Conservation (phyloP, 2,113 vertebrate species). For the Oryzias melastigma region DNA sequence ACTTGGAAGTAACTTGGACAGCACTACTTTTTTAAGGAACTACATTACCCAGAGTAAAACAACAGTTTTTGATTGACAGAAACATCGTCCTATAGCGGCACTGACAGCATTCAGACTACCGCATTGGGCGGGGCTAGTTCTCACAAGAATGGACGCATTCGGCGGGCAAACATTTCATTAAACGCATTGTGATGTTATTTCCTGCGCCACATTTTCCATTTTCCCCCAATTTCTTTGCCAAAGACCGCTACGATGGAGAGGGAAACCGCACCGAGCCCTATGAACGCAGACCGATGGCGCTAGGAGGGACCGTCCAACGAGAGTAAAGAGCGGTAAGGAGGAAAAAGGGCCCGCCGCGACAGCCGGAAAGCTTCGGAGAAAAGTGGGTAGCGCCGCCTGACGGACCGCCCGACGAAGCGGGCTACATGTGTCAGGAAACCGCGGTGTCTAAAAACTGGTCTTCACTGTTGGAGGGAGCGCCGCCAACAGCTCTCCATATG, state of each 20-base stretch:
- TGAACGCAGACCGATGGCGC: constrained; percentile 23
- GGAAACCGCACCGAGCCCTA: neutral
- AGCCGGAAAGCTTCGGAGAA: constrained; percentile 74
- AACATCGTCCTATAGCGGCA: constrained; percentile 51
- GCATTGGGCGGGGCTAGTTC: constrained; percentile 58
- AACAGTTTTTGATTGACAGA: constrained; percentile 41
- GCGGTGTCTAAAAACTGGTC: constrained; percentile 71
- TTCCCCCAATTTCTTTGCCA: neutral
- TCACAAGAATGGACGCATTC: constrained; percentile 66
- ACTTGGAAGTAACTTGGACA: too few species aligned
- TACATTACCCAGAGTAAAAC: constrained; percentile 46
- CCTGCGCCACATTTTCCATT: neutral
- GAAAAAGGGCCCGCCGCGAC: constrained; percentile 74
- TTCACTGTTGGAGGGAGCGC: constrained; percentile 73
- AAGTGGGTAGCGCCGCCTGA: constrained; percentile 85
- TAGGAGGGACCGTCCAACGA: constrained; percentile 62
- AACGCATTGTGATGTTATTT: constrained; percentile 46
- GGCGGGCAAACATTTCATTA: constrained; percentile 66
- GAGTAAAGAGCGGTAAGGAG: constrained; percentile 68
- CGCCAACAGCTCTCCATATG: constrained; percentile 78
- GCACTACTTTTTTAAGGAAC: neutral
- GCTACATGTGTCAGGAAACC: constrained; percentile 67
- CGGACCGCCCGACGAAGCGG: constrained; percentile 76
- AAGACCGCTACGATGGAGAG: neutral
- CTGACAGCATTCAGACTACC: constrained; percentile 24